Evolutionary conservation across 2,888 invertebrate genomes (phyloP), one percentile per base, ranked within the genome.

Genomic region (Hemicrepidius hirtus): DNA sequence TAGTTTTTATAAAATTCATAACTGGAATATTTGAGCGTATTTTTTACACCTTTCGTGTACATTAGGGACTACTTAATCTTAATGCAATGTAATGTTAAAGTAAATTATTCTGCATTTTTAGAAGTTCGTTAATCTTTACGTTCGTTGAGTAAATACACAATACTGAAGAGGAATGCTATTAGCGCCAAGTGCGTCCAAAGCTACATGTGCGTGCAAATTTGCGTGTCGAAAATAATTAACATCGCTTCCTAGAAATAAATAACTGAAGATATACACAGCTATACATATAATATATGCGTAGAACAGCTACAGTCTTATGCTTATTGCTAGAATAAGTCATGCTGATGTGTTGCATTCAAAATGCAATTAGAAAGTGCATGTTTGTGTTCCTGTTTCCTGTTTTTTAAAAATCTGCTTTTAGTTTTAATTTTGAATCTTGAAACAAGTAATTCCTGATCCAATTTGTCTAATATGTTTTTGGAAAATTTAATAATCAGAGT

Each of bases 201-300:
- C 12, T 20, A 49, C 20, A 24, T 53, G 28, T 53, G 53, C 53
- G 53, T 53, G 53, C 28, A 53, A 53, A 53, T 53, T 53, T 53
- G 53, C 53, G 24, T 53, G 53, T 28, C 28, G 53, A 53, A 53
- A 53, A 24, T 24, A 53, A 24, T 53, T 24, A 28, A 32, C 53
- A 32, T 20, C 28, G 28, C 28, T 53, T 53, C 53, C 28, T 53
- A 32, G 53, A 13, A 28, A 53, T 53, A 53, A 53, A 53, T 53
- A 53, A n/a, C 28, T 53, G 21, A 13, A 53, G 53, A 28, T 53
- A 53, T 53, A 16, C n/a, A 2, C 20, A 46, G 9, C 24, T 28
- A 53, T 2, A 12, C 28, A 53, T 53, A 32, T 53, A 53, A 53
- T 53, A 53, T 53, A 53, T 53, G 12, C 50, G 53, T 13, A 53